Conservation (phyloP, 2,797 vertebrate species). For the Columba guinea region DNA sequence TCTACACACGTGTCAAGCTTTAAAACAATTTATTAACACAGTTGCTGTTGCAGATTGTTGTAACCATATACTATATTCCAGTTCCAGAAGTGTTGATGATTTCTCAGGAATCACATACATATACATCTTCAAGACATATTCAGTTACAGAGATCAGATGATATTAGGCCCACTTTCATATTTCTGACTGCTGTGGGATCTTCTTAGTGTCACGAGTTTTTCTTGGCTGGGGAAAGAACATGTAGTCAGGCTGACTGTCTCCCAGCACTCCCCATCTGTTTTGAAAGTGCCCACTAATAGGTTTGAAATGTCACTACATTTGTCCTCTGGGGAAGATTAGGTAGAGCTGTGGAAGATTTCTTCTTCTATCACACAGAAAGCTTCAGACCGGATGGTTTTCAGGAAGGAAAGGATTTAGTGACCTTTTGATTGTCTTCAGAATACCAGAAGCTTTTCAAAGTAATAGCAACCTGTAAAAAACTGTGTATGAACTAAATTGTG, state of each 20-base stretch:
- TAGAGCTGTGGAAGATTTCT: background rate
- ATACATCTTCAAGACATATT: background rate
- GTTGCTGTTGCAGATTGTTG: background rate
- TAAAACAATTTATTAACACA: background rate
- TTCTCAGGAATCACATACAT: background rate
- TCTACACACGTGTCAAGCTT: background rate
- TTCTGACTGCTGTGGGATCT: background rate
- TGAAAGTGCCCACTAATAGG: background rate
- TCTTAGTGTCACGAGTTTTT: background rate
- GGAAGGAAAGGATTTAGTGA: constrained; percentile 67
- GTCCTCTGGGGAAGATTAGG: constrained; percentile 26
- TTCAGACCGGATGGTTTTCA: constrained; percentile 53
- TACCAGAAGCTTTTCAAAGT: constrained; percentile 73
- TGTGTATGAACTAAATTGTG: constrained; percentile 64
- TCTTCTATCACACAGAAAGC: background rate
- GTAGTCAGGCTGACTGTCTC: background rate
- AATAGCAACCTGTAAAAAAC: constrained; percentile 71
- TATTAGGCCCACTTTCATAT: background rate
- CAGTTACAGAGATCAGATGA: background rate
- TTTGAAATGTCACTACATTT: constrained; percentile 19
- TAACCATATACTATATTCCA: background rate
- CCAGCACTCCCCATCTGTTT: background rate
- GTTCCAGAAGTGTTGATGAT: background rate
- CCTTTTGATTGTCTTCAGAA: constrained; percentile 71
- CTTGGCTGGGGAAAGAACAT: background rate